Conservation (phyloP, 2,797 vertebrate genomes). For the Myotis planiceps region DNA sequence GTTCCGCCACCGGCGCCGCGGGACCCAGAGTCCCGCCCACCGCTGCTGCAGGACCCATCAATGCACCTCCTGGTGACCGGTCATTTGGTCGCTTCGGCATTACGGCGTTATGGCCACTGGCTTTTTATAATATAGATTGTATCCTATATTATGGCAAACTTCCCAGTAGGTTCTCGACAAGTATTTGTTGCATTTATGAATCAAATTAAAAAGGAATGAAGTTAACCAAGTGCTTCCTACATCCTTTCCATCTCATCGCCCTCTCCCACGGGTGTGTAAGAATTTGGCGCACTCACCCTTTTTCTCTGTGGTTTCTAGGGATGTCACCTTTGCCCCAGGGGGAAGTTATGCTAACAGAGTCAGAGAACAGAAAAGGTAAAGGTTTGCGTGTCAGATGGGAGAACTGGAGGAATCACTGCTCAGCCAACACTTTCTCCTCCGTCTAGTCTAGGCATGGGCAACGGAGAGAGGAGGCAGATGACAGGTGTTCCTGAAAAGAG, state of each 20-base stretch:
- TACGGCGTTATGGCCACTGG: too few relatives aligned
- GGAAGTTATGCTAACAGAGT: not conserved
- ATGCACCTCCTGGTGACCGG: too few relatives aligned
- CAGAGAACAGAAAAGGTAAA: not conserved
- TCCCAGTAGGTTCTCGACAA: not conserved
- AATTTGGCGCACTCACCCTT: not conserved
- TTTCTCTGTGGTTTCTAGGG: not conserved
- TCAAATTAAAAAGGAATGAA: not conserved
- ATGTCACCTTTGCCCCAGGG: not conserved
- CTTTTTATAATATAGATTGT: too few relatives aligned
- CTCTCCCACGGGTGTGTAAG: not conserved
- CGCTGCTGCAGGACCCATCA: too few relatives aligned
- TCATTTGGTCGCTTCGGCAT: too few relatives aligned
- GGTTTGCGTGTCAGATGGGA: not conserved
- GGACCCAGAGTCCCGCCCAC: too few relatives aligned
- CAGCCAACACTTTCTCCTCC: not conserved
- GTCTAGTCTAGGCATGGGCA: not conserved
- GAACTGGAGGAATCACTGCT: not conserved
- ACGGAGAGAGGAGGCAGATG: not conserved
- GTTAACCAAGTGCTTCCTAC: not conserved
- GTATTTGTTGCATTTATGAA: not conserved
- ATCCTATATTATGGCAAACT: not conserved
- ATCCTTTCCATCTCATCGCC: not conserved
- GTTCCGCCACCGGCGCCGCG: too few relatives aligned
- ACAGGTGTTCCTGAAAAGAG: not conserved